phyloP scores from a whole-genome alignment of 2,888 invertebrate genomes.

The Biston betularia region DNA sequence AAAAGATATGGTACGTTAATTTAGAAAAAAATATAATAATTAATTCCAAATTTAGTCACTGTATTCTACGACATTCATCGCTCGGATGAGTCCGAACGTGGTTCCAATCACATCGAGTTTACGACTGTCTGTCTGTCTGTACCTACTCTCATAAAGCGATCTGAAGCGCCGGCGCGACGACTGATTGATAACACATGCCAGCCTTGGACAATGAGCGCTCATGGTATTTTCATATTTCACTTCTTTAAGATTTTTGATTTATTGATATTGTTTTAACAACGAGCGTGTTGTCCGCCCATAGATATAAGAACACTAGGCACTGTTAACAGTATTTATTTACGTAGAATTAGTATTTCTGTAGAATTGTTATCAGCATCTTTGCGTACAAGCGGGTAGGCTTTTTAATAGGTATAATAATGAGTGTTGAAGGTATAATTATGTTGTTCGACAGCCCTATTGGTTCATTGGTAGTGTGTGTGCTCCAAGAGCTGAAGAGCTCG shows the following conservation, averaged over 20 bases:
- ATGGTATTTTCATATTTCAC: slow-evolving; percentile 44
- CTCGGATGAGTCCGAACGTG: slow-evolving; percentile 73
- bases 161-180: slow-evolving; percentile 71
- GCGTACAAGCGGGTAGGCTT: too few species aligned
- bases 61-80: slow-evolving; percentile 44
- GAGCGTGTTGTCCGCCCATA: not conserved
- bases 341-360: not conserved
- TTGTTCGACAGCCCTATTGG: too few species aligned
- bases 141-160: slow-evolving; percentile 71
- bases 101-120: slow-evolving; percentile 80
- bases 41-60: slow-evolving; percentile 17
- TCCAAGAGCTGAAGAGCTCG: too few species aligned
- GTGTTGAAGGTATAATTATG: too few species aligned
- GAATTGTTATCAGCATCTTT: not conserved
- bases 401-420: too few species aligned
- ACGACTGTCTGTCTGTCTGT: slow-evolving; percentile 75
- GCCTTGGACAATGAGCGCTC: slow-evolving; percentile 53
- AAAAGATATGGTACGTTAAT: too few species aligned
- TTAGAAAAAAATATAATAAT: too few species aligned
- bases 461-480: too few species aligned
- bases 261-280: slow-evolving; percentile 15
- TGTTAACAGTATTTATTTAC: not conserved
- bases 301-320: not conserved
- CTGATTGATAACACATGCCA: slow-evolving; percentile 81
- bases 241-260: slow-evolving; percentile 17